Evolutionary conservation across 1,140 invertebrate species (phyloP).

Genomic region (Laupala kohalensis): DNA sequence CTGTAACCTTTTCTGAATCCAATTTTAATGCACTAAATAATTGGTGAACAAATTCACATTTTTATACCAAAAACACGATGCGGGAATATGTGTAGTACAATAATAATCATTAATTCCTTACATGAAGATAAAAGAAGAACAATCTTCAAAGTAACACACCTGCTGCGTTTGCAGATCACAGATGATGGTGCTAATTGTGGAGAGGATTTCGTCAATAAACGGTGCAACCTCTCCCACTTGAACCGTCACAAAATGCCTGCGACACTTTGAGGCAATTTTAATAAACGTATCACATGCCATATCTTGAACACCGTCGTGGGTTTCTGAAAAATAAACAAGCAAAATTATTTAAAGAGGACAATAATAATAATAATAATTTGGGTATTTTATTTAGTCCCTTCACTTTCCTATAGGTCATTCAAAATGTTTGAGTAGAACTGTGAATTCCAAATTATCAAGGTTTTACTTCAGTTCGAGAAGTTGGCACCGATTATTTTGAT

Average conservation of each 20-base stretch:
- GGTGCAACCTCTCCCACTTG: constrained; percentile 94
- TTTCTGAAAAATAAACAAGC: constrained; percentile 50
- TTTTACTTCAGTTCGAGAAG: no score
- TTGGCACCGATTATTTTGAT: no score
- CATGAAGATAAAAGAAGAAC: no score
- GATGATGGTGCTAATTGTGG: constrained; percentile 92
- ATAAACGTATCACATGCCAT: constrained; percentile 99
- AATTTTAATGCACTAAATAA: no score
- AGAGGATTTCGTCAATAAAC: constrained; percentile 98
- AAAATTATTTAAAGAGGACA: constrained; percentile 8
- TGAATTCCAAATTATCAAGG: no score
- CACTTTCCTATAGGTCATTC: no score
- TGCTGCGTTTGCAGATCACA: constrained; percentile 97
- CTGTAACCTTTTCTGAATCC: no score
- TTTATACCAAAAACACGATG: neutral
- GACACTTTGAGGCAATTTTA: constrained; percentile 98
- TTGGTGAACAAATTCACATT: neutral
- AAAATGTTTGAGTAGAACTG: no score
- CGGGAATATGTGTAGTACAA: neutral
- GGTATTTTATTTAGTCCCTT: no score
- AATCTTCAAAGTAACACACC: constrained; percentile 37
- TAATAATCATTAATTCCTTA: no score
- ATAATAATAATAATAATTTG: no score
- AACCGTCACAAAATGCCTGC: constrained; percentile 91
- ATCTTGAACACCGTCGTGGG: constrained; percentile 97